Evolutionary conservation across 35 echinoderm and acorn worm species (phyloP).

Genomic region (Apostichopus californicus): DNA sequence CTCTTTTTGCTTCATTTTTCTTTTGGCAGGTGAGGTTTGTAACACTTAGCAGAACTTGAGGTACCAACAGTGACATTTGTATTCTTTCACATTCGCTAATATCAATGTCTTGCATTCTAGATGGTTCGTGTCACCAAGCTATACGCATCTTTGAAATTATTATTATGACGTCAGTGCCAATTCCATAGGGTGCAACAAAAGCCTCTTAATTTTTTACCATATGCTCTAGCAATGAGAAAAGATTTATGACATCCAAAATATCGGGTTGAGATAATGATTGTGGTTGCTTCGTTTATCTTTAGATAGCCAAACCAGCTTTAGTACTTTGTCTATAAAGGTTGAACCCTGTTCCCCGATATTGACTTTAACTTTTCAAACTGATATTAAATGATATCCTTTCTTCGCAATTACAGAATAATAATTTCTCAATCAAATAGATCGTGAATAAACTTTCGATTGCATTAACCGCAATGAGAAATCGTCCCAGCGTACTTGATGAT

Average conservation of each 20-base stretch:
- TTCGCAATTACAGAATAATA: too few relatives aligned
- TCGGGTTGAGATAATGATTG: neutral
- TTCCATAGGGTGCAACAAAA: conserved; percentile 13
- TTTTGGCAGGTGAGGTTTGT: neutral
- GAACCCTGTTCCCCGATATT: neutral
- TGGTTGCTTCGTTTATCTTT: neutral
- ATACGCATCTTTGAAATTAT: neutral
- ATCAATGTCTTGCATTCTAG: neutral
- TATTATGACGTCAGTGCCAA: conserved; percentile 13
- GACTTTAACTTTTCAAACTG: neutral
- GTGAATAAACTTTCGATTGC: too few relatives aligned
- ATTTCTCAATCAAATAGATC: too few relatives aligned
- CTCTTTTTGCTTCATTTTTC: neutral
- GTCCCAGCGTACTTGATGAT: too few relatives aligned
- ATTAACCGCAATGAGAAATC: too few relatives aligned
- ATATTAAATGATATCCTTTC: too few relatives aligned
- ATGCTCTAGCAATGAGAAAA: neutral
- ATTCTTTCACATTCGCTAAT: neutral
- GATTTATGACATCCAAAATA: too few relatives aligned
- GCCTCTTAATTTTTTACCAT: neutral
- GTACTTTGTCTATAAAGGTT: conserved; percentile 8
- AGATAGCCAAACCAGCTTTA: conserved; percentile 13
- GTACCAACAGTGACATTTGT: conserved; percentile 13
- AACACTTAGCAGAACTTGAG: conserved; percentile 13
- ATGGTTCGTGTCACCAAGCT: too few relatives aligned